Base-by-base conservation (phyloP, 2,113 vertebrate genomes). In the Talpa occidentalis region DNA sequence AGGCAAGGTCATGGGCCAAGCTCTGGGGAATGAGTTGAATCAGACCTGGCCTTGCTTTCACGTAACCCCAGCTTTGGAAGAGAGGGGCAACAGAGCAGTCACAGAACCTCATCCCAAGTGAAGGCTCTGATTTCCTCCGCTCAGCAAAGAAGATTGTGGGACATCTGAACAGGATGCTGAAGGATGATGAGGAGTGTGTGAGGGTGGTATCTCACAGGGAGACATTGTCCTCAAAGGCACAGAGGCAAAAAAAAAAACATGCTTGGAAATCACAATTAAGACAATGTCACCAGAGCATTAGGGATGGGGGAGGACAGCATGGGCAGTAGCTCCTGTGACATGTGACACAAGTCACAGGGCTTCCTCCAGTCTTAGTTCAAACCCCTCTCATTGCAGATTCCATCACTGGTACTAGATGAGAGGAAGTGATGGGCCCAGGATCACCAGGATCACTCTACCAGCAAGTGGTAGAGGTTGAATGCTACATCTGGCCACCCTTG, bases 21-120 rank as follows among this genome's bases (percentile, higher is more conserved):
- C 37, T 56, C n/a, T 15, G 4, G 28, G 30, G 8, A 17, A 26
- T 0, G 0, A 30, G 40, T 37, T 15, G 37, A 59, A 32, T 49
- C 82, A 42, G 60, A 86, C 52, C 42, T 8, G 32, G 35, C 24
- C 14, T 26, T 66, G 74, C 40, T 52, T 90, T 49, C 37, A 14
- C 16, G 26, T 30, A 12, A 16, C 32, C 16, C 67, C 54, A 44
- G 30, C 37, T 26, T 69, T 28, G 16, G 42, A 24, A 56, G 6
- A 22, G 54, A 56, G 24, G 15, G 14, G 24, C 2, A 4, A 35
- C 40, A 64, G 74, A 73, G 3, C 8, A 22, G 73, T 40, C 56
- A 67, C 1, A 1, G 40, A 4, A 6, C 12, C 24, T 2, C 30
- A 26, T 10, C 16, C 76, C 19, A 15, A 6, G 9, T 7, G 10